These are phyloP conservation scores for Patella pellucida DNA, from an alignment of 2,888 invertebrate genomes.

Conservation along the genomic window DNA sequence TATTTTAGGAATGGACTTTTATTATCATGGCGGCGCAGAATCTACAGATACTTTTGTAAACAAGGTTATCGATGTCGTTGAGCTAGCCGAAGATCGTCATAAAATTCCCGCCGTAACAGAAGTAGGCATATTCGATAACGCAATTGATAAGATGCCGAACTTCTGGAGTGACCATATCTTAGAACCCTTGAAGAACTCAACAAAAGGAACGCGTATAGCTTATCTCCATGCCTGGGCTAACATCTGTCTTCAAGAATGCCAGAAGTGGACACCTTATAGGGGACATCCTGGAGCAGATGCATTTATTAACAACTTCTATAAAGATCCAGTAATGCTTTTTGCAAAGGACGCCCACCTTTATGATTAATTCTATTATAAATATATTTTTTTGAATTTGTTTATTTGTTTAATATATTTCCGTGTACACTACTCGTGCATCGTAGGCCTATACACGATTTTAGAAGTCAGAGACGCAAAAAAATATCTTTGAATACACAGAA, in stretches of 20 bases:
- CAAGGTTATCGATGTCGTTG: slow-evolving; percentile 21
- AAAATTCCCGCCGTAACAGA: slow-evolving; percentile 40
- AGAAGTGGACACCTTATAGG: slow-evolving; percentile 26
- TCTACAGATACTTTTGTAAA: slow-evolving; percentile 13
- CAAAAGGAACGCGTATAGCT: slow-evolving; percentile 22
- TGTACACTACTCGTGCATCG: too few species aligned
- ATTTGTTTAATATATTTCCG: too few species aligned
- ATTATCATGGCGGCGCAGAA: slow-evolving; percentile 23
- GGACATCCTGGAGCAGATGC: slow-evolving; percentile 26
- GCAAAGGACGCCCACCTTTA: neutral
- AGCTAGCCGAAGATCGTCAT: slow-evolving; percentile 25
- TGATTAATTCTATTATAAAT: too few species aligned
- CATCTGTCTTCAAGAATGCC: slow-evolving; percentile 18
- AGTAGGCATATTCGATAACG: slow-evolving; percentile 28
- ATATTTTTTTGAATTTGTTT: too few species aligned
- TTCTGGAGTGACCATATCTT: slow-evolving; percentile 36
- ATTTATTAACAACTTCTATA: slow-evolving; percentile 27
- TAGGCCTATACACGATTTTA: too few species aligned
- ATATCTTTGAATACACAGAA: too few species aligned
- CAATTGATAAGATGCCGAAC: slow-evolving; percentile 26
- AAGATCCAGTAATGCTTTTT: slow-evolving; percentile 30
- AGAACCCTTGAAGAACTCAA: slow-evolving; percentile 21
- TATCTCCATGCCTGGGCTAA: slow-evolving; percentile 38
- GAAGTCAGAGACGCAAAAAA: too few species aligned
- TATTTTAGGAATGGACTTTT: slow-evolving; percentile 34